Evolutionary conservation across 2,797 vertebrate genomes (phyloP), one percentile per base, ranked within the genome.

Genomic region (Momotus momota): DNA sequence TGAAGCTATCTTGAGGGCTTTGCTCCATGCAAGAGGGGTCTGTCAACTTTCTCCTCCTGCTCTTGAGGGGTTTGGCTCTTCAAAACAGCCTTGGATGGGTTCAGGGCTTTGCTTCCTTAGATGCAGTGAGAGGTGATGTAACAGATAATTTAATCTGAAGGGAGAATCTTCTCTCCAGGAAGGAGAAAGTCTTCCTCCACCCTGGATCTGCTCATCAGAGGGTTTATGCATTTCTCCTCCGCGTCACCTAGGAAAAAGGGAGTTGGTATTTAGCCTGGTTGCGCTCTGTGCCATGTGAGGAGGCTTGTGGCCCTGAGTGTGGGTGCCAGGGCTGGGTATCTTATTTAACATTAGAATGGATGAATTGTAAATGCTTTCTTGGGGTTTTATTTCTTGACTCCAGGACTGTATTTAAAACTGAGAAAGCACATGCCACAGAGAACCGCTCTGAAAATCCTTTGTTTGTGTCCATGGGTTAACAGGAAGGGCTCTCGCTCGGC

Each of bases 241-340:
- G 61, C 55, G 38, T 48, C 41, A 64, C 23, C 22, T 41, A 13
- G 49, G 31, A 22, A 46, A 46, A 0, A 49, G 27, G 75, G 48
- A 49, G 29, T 2, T 69, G 15, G 10, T 6, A 5, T n/a, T 31
- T n/a, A 64, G n/a, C 14, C 26, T 43, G 17, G 19, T 12, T 62
- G n/a, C 7, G 12, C 48, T 65, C 31, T 9, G 2, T 74, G 61
- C 22, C 45, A 65, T 61, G 33, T 6, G 14, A 83, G 64, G 71
- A 33, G 38, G n/a, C 19, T 26, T 10, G 27, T n/a, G 61, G 73
- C 49, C 46, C 66, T 12, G 8, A 1, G 2, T 0, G 0, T 5
- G 25, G 11, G 20, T 9, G 71, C 46, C 14, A 40, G 77, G 22
- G 54, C 29, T 77, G 33, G 54, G 14, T 35, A 35, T 35, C 35